These are phyloP conservation scores for Drosophila kanekoi DNA, from an alignment of 2,888 invertebrate species.

Conservation along the genomic window DNA sequence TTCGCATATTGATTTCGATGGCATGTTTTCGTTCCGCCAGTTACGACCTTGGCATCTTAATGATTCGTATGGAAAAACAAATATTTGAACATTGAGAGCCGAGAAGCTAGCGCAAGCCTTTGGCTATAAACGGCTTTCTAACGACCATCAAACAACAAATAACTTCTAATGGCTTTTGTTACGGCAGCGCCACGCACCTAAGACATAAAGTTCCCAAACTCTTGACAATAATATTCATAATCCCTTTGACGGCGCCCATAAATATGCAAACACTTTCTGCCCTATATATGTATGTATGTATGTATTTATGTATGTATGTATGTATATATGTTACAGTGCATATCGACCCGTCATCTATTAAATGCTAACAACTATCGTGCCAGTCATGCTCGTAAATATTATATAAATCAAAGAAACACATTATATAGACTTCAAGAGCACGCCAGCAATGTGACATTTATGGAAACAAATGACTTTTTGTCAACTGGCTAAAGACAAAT, in stretches of 20 bases:
- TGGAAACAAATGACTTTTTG: conserved; percentile 72
- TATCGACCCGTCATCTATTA: conserved; percentile 39
- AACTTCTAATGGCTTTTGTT: conserved; percentile 53
- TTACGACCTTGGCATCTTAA: not conserved
- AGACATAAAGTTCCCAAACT: conserved; percentile 14
- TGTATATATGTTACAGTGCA: conserved; percentile 18
- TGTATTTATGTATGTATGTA: conserved; percentile 1
- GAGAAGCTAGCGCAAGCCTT: conserved; percentile 34
- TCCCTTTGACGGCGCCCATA: conserved; percentile 42
- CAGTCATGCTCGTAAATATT: conserved; percentile 51
- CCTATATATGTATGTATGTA: not conserved
- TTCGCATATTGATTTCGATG: not conserved
- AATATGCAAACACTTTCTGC: conserved; percentile 54
- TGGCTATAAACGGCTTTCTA: conserved; percentile 26
- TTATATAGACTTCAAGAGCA: conserved; percentile 55
- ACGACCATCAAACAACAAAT: conserved; percentile 52
- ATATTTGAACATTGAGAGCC: not conserved
- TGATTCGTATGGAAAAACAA: not conserved
- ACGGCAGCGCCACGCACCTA: conserved; percentile 22
- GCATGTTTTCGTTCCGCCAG: not conserved
- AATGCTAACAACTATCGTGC: conserved; percentile 39
- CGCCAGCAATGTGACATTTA: conserved; percentile 63
- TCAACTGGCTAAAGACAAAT: conserved; percentile 40
- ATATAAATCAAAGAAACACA: conserved; percentile 66
- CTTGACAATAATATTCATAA: conserved; percentile 43